Conservation (phyloP, 2,113 vertebrate genomes). For the Seriola rivoliana region DNA sequence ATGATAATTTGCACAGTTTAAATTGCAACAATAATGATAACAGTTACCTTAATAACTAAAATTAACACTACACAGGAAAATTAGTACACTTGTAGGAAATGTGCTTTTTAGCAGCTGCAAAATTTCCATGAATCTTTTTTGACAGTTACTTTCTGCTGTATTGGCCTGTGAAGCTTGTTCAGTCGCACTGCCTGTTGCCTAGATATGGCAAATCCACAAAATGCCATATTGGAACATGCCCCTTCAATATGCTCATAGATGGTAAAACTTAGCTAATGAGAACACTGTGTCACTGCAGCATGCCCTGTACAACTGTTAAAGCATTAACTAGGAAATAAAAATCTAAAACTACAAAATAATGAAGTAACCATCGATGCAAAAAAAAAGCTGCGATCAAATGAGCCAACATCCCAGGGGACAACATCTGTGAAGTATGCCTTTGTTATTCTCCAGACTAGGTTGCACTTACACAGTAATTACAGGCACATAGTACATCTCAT, state of each 20-base stretch:
- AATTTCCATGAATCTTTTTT: background rate
- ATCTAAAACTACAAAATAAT: slow-evolving; percentile 35
- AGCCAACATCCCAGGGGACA: slow-evolving; percentile 48
- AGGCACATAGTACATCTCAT: slow-evolving; percentile 51
- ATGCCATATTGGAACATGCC: slow-evolving; percentile 26
- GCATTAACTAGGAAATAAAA: slow-evolving; percentile 20
- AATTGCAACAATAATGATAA: no score
- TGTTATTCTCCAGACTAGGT: slow-evolving; percentile 36
- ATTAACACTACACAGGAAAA: background rate
- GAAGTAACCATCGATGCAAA: slow-evolving; percentile 25
- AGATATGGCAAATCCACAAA: background rate
- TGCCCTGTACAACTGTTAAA: slow-evolving; percentile 24
- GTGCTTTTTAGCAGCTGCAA: background rate
- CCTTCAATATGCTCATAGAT: slow-evolving; percentile 26
- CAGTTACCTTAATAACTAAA: background rate
- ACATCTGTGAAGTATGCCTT: slow-evolving; percentile 60
- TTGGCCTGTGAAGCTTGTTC: background rate
- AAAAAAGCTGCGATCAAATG: slow-evolving; percentile 56
- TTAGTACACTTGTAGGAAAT: background rate
- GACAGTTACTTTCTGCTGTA: background rate
- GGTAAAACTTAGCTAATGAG: slow-evolving; percentile 37
- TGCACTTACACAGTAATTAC: slow-evolving; percentile 55
- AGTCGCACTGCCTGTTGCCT: background rate
- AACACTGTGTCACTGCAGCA: slow-evolving; percentile 12
- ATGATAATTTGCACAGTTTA: no score